These are phyloP conservation scores for Burhinus bistriatus DNA, from an alignment of 2,113 vertebrate genomes.

Conservation along the genomic window DNA sequence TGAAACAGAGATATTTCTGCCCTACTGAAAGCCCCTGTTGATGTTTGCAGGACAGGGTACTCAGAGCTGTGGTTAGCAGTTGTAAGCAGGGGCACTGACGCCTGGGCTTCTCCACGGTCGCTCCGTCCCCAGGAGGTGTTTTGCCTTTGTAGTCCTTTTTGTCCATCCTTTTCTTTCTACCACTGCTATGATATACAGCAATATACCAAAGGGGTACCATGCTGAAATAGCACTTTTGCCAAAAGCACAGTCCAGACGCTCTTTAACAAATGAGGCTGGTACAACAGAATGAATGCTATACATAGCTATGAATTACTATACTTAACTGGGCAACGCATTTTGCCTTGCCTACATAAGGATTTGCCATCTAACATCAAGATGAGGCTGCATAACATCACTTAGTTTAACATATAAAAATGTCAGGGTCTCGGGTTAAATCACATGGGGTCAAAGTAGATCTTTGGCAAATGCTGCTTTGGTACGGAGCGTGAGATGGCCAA, in stretches of 20 bases:
- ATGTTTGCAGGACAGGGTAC: background rate
- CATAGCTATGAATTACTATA: background rate
- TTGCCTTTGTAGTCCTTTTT: background rate
- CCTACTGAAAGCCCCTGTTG: background rate
- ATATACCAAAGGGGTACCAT: background rate
- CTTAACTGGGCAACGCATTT: background rate
- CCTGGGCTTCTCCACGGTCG: background rate
- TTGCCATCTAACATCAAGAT: background rate
- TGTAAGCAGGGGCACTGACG: background rate
- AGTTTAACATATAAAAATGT: background rate
- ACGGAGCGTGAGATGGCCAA: accelerated
- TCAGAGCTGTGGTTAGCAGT: background rate
- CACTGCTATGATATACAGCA: background rate
- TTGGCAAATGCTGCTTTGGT: background rate
- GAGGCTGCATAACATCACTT: background rate
- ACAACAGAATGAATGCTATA: background rate
- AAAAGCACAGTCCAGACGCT: background rate
- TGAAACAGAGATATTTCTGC: background rate
- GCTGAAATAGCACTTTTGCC: background rate
- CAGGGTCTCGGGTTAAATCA: background rate
- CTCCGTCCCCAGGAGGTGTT: background rate
- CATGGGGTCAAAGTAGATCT: accelerated
- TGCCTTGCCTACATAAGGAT: background rate
- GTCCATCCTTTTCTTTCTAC: background rate
- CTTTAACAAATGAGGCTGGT: background rate